phyloP scores from a whole-genome alignment of 2,797 vertebrate species.

The Telmatherina bonti region DNA sequence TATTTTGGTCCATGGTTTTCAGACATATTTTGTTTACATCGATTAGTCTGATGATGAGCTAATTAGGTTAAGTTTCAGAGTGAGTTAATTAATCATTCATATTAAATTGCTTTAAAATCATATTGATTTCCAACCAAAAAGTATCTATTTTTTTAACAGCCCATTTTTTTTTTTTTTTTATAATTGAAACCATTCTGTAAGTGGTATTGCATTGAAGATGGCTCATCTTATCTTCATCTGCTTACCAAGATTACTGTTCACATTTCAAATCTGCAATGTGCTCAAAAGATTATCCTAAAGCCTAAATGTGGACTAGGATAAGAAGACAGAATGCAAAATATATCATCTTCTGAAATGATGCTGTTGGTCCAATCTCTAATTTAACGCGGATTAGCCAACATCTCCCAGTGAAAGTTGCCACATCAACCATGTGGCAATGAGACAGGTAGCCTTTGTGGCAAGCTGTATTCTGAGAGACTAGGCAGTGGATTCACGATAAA shows the following conservation, averaged over 20 bases:
- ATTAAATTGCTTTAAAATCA: constrained; percentile 12
- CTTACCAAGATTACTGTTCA: not conserved
- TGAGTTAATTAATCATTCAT: constrained; percentile 4
- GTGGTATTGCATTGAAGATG: not conserved
- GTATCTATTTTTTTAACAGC: constrained; percentile 5
- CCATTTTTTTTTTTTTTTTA: not conserved
- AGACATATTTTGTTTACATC: constrained; percentile 33
- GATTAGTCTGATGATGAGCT: constrained; percentile 18
- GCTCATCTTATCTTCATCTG: constrained; percentile 8
- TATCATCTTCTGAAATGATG: not conserved
- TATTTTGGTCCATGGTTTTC: constrained; percentile 11
- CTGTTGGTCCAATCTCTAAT: not conserved
- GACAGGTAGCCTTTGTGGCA: not conserved
- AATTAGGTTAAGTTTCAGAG: constrained; percentile 15
- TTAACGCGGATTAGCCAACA: not conserved
- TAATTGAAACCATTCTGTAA: not conserved
- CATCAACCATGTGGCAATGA: not conserved
- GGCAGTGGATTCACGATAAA: not conserved
- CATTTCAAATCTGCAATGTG: not conserved
- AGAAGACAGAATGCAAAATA: not conserved
- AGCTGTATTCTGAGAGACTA: not conserved
- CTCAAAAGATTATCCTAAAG: not conserved
- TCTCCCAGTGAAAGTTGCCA: not conserved
- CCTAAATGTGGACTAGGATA: not conserved
- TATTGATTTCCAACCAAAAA: not conserved